These are phyloP conservation scores for Scolanthus callimorphus DNA, from an alignment of 92 coral and sea anemone genomes.

Conservation along the genomic window DNA sequence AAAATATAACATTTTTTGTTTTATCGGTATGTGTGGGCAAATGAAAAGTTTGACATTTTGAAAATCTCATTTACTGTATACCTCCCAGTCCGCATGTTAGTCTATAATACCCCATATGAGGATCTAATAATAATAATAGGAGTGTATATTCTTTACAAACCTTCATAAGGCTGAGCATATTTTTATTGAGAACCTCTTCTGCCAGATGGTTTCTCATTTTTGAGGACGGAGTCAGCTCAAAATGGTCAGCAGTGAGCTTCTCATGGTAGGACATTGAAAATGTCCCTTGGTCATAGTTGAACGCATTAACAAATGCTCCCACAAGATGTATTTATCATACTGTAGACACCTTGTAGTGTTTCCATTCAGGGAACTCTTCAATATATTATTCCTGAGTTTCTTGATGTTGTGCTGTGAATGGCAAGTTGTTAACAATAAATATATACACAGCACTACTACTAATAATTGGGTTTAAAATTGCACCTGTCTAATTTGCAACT, in stretches of 20 bases:
- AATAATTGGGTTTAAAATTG: too few relatives aligned
- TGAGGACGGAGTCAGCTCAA: slow-evolving; percentile 35
- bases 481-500: too few relatives aligned
- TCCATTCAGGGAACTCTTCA: slow-evolving; percentile 23
- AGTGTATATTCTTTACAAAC: too few relatives aligned
- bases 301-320: slow-evolving; percentile 44
- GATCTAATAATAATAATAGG: background rate
- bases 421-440: background rate
- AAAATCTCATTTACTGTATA: too few relatives aligned
- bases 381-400: slow-evolving; percentile 35
- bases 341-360: slow-evolving; percentile 28
- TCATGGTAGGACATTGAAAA: slow-evolving; percentile 43
- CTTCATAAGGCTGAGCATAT: slow-evolving; percentile 29
- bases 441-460: too few relatives aligned
- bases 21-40: too few relatives aligned
- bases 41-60: too few relatives aligned
- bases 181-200: slow-evolving; percentile 39
- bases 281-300: slow-evolving; percentile 38
- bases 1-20: too few relatives aligned
- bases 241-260: slow-evolving; percentile 50
- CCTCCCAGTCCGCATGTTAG: too few relatives aligned
- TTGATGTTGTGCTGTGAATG: slow-evolving; percentile 40
- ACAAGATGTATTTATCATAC: slow-evolving; percentile 6
- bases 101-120: background rate
- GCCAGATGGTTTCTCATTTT: slow-evolving; percentile 59